Percentiles rank a stretch among this genome's conserved stretches.
phyloP scores from a whole-genome alignment of 2,797 vertebrate species.

The Bufotes viridis region DNA sequence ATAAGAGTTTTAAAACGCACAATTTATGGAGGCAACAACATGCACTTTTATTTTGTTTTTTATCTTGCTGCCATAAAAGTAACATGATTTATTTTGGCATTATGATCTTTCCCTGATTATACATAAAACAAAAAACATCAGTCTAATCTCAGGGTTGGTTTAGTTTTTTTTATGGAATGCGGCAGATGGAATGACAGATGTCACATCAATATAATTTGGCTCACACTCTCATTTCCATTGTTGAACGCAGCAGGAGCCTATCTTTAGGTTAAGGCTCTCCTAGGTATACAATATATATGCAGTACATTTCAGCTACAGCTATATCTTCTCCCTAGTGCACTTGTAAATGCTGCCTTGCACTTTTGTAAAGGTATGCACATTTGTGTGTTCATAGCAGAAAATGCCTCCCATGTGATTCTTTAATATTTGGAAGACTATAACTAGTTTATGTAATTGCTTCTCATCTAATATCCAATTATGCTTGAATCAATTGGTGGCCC shows the following conservation, averaged over 20 bases:
- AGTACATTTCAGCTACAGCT: constrained; percentile 4
- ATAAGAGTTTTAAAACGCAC: constrained; percentile 29
- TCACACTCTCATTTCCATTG: constrained; percentile 66
- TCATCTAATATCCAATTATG: constrained; percentile 42
- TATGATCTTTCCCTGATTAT: constrained; percentile 63
- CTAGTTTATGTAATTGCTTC: constrained; percentile 39
- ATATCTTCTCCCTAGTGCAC: not conserved
- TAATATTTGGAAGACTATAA: constrained; percentile 26
- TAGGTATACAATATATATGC: constrained; percentile 65
- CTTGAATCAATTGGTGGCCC: constrained; percentile 38
- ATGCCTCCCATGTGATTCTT: not conserved
- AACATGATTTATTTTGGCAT: constrained; percentile 61
- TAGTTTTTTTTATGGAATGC: constrained; percentile 67
- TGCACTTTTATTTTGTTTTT: constrained; percentile 39
- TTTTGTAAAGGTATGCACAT: not conserved
- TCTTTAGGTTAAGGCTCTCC: constrained; percentile 67
- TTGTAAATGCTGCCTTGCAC: not conserved
- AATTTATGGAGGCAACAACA: constrained; percentile 23
- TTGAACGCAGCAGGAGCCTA: constrained; percentile 66
- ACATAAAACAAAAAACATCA: constrained; percentile 64
- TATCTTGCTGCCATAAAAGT: constrained; percentile 24
- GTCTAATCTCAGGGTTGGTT: constrained; percentile 67
- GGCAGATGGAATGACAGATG: constrained; percentile 78
- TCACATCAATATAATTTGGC: constrained; percentile 73
- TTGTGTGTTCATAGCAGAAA: not conserved